phyloP scores from a whole-genome alignment of 2,888 invertebrate species.

The Mimumesa dahlbomi region DNA sequence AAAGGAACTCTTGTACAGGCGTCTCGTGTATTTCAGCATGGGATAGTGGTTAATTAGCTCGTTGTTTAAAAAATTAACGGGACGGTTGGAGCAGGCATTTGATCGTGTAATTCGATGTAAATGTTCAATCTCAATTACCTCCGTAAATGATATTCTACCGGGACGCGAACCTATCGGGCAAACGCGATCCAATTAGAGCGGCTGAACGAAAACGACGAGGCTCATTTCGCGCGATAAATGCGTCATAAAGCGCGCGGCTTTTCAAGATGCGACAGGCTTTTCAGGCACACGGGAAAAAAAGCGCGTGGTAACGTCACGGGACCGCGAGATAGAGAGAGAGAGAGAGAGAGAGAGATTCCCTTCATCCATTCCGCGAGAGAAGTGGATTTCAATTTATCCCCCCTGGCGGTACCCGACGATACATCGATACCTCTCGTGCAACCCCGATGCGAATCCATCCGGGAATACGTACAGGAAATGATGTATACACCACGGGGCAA shows the following conservation, averaged over 20 bases:
- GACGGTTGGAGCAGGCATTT: neutral
- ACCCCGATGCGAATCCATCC: constrained; percentile 39
- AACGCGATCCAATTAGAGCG: constrained; percentile 18
- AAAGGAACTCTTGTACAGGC: no score
- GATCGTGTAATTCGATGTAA: constrained; percentile 6
- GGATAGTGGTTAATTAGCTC: no score
- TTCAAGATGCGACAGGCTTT: constrained; percentile 15
- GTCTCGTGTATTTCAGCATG: no score
- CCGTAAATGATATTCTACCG: neutral
- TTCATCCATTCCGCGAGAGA: constrained; percentile 8
- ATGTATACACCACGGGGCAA: constrained; percentile 3
- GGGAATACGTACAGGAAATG: constrained; percentile 31
- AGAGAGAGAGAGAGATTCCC: constrained; percentile 7
- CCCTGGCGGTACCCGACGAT: constrained; percentile 38
- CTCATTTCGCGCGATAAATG: constrained; percentile 7
- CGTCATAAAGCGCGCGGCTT: constrained; percentile 7
- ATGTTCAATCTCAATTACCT: constrained; percentile 4
- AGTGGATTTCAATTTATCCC: constrained; percentile 53
- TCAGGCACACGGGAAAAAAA: constrained; percentile 10
- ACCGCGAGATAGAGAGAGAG: neutral
- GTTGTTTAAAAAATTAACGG: constrained; percentile 19
- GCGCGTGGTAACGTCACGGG: constrained; percentile 6
- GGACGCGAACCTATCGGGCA: neutral
- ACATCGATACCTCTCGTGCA: constrained; percentile 41
- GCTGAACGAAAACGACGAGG: neutral